Evolutionary conservation across 2,113 vertebrate genomes (phyloP).

Genomic region (Ictalurus furcatus): DNA sequence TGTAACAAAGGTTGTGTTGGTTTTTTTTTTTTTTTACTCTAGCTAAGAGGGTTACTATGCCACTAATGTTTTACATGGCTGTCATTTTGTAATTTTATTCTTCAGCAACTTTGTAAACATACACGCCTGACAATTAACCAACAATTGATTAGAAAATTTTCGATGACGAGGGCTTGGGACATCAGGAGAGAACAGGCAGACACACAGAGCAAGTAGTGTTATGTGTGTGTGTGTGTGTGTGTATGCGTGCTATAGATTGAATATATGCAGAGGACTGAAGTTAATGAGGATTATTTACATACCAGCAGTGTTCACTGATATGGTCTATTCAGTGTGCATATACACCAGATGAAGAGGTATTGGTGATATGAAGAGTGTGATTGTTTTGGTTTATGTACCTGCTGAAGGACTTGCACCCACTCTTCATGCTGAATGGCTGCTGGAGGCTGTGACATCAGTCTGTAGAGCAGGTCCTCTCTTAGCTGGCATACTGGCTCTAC

Average conservation of each 20-base stretch:
- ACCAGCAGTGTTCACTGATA: neutral
- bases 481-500: conserved; percentile 81
- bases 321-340: neutral
- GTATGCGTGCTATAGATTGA: neutral
- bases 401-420: conserved; percentile 69
- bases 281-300: neutral
- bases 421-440: conserved; percentile 55
- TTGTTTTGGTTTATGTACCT: conserved; percentile 73
- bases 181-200: conserved; percentile 7
- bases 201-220: neutral
- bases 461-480: conserved; percentile 76
- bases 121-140: neutral
- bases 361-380: neutral
- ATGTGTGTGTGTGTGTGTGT: neutral
- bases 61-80: conserved; percentile 1
- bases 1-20: neutral
- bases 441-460: conserved; percentile 64
- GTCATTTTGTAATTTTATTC: conserved; percentile 12
- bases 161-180: neutral
- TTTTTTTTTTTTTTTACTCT: neutral
- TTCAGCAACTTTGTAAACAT: conserved; percentile 28
- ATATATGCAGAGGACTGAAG: neutral
- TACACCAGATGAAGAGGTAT: neutral
- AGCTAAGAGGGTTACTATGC: neutral
- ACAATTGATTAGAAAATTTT: neutral